phyloP scores from a whole-genome alignment of 1,140 invertebrate species.

The Rhyzopertha dominica region DNA sequence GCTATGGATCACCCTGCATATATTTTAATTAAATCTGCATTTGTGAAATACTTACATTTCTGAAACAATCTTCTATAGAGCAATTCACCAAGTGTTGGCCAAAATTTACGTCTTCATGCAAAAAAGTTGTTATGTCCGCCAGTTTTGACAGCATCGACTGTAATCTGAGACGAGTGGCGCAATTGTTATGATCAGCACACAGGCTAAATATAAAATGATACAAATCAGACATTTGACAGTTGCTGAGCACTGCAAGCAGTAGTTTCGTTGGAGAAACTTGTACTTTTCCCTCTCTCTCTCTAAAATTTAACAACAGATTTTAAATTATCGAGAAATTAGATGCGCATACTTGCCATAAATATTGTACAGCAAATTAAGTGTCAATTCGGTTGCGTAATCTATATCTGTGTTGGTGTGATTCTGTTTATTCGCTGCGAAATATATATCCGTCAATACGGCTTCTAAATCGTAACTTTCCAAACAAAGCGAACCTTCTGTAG shows the following conservation, averaged over 20 bases:
- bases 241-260: conserved; percentile 56
- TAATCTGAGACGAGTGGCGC: conserved; percentile 54
- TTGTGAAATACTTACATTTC: conserved; percentile 47
- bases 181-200: conserved; percentile 62
- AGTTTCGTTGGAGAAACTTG: conserved; percentile 57
- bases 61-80: conserved; percentile 58
- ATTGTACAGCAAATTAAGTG: conserved; percentile 59
- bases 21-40: background rate
- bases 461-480: conserved; percentile 57
- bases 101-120: conserved; percentile 54
- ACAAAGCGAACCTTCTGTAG: conserved; percentile 53
- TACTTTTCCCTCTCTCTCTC: conserved; percentile 45
- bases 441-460: conserved; percentile 59
- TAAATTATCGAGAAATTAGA: conserved; percentile 6
- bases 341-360: conserved; percentile 56
- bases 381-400: conserved; percentile 53
- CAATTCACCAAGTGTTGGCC: conserved; percentile 49
- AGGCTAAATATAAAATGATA: conserved; percentile 60
- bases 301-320: conserved; percentile 32
- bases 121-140: conserved; percentile 51
- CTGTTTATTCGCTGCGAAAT: conserved; percentile 58
- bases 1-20: background rate
- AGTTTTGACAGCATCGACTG: conserved; percentile 53
- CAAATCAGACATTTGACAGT: conserved; percentile 56
- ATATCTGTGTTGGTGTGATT: conserved; percentile 51